Conservation (phyloP, 1,140 invertebrate species). For the Saxidomus purpurata region DNA sequence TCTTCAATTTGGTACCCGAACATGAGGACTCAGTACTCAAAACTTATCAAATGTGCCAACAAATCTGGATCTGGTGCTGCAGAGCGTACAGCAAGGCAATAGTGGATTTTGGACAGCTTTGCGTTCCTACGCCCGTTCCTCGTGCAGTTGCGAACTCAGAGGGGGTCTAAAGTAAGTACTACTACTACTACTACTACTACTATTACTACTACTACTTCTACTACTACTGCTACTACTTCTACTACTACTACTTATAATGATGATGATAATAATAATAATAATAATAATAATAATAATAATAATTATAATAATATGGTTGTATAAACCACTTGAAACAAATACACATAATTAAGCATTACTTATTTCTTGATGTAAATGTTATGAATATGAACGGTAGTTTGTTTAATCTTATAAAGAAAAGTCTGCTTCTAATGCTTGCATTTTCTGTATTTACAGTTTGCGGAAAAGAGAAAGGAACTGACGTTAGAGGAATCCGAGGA, state of each 20-base stretch:
- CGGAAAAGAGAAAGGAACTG: conserved; percentile 40
- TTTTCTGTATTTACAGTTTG: conserved; percentile 18
- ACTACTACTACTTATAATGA: no score
- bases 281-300: no score
- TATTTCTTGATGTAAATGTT: not conserved
- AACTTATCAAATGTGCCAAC: conserved; percentile 29
- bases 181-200: no score
- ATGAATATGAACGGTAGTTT: conserved; percentile 9
- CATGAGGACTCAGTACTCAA: conserved; percentile 36
- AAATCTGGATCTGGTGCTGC: conserved; percentile 44
- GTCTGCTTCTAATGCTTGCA: not conserved
- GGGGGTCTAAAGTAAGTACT: conserved; percentile 37
- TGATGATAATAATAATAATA: no score
- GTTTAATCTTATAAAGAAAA: not conserved
- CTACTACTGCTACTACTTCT: no score
- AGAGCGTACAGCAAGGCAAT: conserved; percentile 45
- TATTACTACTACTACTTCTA: no score
- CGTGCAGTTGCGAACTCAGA: conserved; percentile 36
- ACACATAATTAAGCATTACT: conserved; percentile 39
- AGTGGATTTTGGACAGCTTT: conserved; percentile 40
- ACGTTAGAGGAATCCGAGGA: conserved; percentile 20
- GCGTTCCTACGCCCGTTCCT: conserved; percentile 16
- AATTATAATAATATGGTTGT: conserved; percentile 5
- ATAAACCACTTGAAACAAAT: conserved; percentile 34
- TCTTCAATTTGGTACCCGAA: conserved; percentile 37